phyloP scores from a whole-genome alignment of 1,140 invertebrate species.

The Eupristina koningsbergeri region DNA sequence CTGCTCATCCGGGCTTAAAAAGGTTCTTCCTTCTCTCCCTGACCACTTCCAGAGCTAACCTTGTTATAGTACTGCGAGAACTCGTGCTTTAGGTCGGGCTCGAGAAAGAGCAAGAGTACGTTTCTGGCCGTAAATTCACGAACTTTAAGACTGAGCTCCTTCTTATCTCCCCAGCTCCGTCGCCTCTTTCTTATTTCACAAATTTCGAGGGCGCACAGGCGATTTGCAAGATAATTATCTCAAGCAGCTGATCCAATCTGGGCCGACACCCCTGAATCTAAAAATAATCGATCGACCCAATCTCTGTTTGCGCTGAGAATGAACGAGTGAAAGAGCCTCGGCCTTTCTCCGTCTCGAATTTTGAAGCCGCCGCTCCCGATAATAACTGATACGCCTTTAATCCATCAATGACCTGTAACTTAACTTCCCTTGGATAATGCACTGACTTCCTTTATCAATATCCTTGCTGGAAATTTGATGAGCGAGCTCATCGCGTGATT shows the following conservation, averaged over 20 bases:
- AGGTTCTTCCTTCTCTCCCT: not conserved
- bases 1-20: not conserved
- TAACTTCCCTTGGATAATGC: too few species aligned
- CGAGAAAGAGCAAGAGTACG: not conserved
- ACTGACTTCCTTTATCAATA: too few species aligned
- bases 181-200: not conserved
- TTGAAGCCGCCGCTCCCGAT: not conserved
- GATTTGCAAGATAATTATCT: not conserved
- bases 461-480: too few species aligned
- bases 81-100: not conserved
- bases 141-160: not conserved
- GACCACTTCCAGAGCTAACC: not conserved
- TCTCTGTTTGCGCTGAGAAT: not conserved
- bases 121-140: not conserved
- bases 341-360: not conserved
- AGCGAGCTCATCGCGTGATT: too few species aligned
- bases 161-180: not conserved
- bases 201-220: not conserved
- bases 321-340: not conserved
- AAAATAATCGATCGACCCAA: not conserved
- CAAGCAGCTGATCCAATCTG: not conserved
- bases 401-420: not conserved
- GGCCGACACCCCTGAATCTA: not conserved
- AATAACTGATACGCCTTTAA: not conserved
- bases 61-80: not conserved